A percentile compares a stretch with the other conserved stretches of the same genome.
Conservation (phyloP, 2,113 vertebrate genomes). For the Sclerurus mexicanus region DNA sequence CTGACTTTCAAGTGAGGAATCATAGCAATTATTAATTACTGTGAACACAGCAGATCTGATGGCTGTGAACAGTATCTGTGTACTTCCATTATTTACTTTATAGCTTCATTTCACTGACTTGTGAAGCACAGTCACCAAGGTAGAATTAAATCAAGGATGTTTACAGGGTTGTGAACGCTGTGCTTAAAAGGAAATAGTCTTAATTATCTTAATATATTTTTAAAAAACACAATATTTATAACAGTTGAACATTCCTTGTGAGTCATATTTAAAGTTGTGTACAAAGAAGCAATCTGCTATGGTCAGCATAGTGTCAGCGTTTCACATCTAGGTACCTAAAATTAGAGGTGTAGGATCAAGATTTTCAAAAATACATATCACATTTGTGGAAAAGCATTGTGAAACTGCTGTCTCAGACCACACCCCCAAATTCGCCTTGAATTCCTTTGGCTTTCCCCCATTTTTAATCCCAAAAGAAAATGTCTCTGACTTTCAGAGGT, state of each 20-base stretch:
- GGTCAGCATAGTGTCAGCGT: neutral
- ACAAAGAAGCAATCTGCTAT: neutral
- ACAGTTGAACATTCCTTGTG: neutral
- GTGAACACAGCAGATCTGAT: neutral
- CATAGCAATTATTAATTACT: conserved; percentile 1
- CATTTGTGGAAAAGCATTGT: neutral
- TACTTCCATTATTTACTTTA: conserved; percentile 1
- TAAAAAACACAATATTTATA: neutral
- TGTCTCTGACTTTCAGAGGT: neutral
- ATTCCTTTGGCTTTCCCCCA: neutral
- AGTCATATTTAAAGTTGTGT: neutral
- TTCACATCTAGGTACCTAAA: neutral
- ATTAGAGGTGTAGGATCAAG: neutral
- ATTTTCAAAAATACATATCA: neutral
- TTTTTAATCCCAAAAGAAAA: neutral
- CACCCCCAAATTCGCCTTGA: neutral
- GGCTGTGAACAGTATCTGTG: neutral
- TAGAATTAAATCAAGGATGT: neutral
- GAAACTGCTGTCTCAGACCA: neutral
- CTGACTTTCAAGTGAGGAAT: neutral
- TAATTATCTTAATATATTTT: neutral
- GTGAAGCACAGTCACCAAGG: neutral
- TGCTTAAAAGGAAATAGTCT: neutral
- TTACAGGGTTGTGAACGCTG: neutral
- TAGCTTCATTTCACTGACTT: neutral